Conservation (phyloP, 2,888 invertebrate genomes). For the Copidosoma aretas region DNA sequence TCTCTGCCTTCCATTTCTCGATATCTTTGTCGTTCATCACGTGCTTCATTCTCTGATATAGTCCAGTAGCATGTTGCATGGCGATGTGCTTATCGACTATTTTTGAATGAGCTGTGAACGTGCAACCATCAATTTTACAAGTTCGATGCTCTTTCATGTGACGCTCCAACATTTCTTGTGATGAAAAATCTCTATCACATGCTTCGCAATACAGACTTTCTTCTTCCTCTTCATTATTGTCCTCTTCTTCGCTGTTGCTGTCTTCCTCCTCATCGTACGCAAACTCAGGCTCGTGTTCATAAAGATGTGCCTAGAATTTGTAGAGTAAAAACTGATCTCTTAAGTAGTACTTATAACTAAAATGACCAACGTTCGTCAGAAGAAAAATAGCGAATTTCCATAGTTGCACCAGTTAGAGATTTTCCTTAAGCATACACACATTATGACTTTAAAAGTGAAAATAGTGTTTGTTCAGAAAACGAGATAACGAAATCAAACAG, state of each 20-base stretch:
- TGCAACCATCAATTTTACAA: constrained; percentile 83
- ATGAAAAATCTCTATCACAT: constrained; percentile 80
- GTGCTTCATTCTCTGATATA: constrained; percentile 79
- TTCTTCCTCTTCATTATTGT: constrained; percentile 4
- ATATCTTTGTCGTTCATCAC: constrained; percentile 82
- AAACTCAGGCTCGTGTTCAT: constrained; percentile 39
- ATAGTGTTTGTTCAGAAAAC: too few relatives aligned
- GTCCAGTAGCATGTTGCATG: constrained; percentile 83
- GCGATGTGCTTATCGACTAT: constrained; percentile 81
- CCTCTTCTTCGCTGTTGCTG: neutral
- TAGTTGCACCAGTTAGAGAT: too few relatives aligned
- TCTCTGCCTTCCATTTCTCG: constrained; percentile 81
- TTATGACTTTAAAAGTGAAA: too few relatives aligned
- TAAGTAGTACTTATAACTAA: too few relatives aligned
- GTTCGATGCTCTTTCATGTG: constrained; percentile 79
- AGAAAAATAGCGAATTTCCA: too few relatives aligned
- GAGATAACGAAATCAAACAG: too few relatives aligned
- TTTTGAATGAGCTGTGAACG: constrained; percentile 78
- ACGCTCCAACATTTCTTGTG: constrained; percentile 67
- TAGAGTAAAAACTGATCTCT: constrained; percentile 21
- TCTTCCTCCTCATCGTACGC: constrained; percentile 15
- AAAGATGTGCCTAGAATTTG: constrained; percentile 52
- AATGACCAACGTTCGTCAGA: too few relatives aligned
- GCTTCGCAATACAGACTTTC: constrained; percentile 70
- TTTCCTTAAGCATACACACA: too few relatives aligned